Conservation (phyloP, 2,888 invertebrate species). For the Pelosia muscerda region DNA sequence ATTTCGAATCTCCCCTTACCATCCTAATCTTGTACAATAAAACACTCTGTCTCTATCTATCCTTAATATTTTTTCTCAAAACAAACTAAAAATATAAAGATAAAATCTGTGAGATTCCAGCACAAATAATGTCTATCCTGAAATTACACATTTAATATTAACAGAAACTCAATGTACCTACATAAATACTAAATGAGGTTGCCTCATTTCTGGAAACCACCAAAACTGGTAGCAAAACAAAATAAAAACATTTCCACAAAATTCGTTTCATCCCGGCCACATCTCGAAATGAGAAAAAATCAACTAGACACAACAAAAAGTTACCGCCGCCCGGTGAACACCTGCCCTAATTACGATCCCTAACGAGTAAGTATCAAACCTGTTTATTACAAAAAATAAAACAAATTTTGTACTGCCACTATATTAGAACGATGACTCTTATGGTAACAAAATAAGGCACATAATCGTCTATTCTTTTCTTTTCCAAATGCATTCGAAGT, state of each 20-base stretch:
- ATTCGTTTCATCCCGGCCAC: slow-evolving; percentile 34
- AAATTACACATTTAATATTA: slow-evolving; percentile 12
- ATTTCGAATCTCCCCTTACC: too few relatives aligned
- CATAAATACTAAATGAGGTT: slow-evolving; percentile 13
- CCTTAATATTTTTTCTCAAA: neutral
- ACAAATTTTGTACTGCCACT: slow-evolving; percentile 42
- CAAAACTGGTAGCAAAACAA: slow-evolving; percentile 24
- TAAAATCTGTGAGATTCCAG: neutral
- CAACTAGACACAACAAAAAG: slow-evolving; percentile 63
- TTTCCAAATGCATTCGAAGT: slow-evolving; percentile 26
- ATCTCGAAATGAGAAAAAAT: slow-evolving; percentile 53
- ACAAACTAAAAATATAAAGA: neutral
- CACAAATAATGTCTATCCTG: neutral
- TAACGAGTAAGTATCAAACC: slow-evolving; percentile 66
- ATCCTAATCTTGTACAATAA: too few relatives aligned
- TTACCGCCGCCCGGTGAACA: slow-evolving; percentile 66
- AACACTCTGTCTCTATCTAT: too few relatives aligned
- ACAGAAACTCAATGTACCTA: slow-evolving; percentile 9
- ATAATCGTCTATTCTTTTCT: slow-evolving; percentile 8
- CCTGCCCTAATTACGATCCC: slow-evolving; percentile 79
- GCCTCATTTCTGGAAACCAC: slow-evolving; percentile 14
- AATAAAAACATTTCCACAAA: slow-evolving; percentile 26
- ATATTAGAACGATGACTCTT: slow-evolving; percentile 22
- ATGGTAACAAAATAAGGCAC: neutral
- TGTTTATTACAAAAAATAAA: slow-evolving; percentile 63